A percentile compares a stretch with the other conserved stretches of the same genome.
These are phyloP conservation scores for Rhizoglyphus robini DNA, from an alignment of 1,140 invertebrate species.

Conservation along the genomic window DNA sequence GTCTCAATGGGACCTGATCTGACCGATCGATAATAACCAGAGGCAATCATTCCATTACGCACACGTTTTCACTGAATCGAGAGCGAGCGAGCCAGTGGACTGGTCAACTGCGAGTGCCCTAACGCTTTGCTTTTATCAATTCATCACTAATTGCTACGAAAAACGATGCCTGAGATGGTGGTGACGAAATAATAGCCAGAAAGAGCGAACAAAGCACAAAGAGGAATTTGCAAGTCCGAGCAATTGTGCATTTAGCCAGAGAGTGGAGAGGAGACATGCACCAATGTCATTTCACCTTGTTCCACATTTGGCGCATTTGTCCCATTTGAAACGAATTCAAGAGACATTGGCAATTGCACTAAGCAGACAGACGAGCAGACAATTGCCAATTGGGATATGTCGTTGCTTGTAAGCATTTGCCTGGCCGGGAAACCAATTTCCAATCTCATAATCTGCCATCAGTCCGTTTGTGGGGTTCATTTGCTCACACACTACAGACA, in stretches of 20 bases:
- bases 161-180: background rate
- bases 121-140: conserved; percentile 1
- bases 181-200: conserved; percentile 1
- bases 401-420: too few species aligned
- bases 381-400: background rate
- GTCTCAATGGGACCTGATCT: too few species aligned
- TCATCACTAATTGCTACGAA: background rate
- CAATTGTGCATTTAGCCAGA: background rate
- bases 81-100: too few species aligned
- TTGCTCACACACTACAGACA: too few species aligned
- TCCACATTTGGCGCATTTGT: too few species aligned
- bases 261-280: background rate
- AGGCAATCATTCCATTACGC: too few species aligned
- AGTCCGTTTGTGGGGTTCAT: too few species aligned
- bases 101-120: too few species aligned
- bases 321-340: too few species aligned
- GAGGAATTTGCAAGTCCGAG: background rate
- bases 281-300: background rate
- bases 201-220: background rate
- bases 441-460: background rate
- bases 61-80: too few species aligned
- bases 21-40: too few species aligned
- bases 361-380: background rate
- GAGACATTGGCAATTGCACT: background rate
- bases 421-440: too few species aligned